phyloP scores from a whole-genome alignment of 2,888 invertebrate genomes.

The Hetaerina titia region DNA sequence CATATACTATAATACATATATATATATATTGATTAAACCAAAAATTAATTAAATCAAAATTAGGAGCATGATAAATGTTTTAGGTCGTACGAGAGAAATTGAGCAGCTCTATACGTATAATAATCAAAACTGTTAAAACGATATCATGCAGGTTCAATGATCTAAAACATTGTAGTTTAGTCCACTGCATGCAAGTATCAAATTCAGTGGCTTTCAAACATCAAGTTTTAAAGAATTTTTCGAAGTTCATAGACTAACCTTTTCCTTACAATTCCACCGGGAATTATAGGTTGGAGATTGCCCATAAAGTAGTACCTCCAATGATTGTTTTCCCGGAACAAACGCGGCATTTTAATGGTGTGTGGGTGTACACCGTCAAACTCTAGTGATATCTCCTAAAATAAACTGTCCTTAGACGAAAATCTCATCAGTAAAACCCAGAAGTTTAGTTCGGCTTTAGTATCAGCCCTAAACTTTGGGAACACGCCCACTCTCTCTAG shows the following conservation, averaged over 20 bases:
- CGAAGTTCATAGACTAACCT: background rate
- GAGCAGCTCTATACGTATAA: too few species aligned
- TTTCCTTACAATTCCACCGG: background rate
- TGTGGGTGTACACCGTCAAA: background rate
- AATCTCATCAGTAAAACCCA: background rate
- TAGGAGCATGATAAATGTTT: too few species aligned
- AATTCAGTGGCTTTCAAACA: background rate
- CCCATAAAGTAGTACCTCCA: background rate
- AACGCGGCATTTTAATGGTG: background rate
- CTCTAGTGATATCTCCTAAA: background rate
- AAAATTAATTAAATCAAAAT: too few species aligned
- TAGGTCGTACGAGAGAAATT: too few species aligned
- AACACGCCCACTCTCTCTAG: background rate
- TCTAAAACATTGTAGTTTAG: too few species aligned
- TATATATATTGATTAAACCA: too few species aligned
- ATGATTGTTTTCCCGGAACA: background rate
- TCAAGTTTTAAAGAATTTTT: background rate
- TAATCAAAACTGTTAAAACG: too few species aligned
- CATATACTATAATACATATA: too few species aligned
- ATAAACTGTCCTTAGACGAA: slow-evolving; percentile 14
- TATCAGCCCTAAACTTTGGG: background rate
- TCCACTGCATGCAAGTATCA: too few species aligned
- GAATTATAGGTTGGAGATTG: background rate
- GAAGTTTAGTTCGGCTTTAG: background rate
- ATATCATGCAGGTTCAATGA: too few species aligned